Percentiles rank a stretch among this genome's conserved stretches.
These are phyloP conservation scores for Troides aeacus DNA, from an alignment of 2,888 invertebrate genomes.

Conservation along the genomic window DNA sequence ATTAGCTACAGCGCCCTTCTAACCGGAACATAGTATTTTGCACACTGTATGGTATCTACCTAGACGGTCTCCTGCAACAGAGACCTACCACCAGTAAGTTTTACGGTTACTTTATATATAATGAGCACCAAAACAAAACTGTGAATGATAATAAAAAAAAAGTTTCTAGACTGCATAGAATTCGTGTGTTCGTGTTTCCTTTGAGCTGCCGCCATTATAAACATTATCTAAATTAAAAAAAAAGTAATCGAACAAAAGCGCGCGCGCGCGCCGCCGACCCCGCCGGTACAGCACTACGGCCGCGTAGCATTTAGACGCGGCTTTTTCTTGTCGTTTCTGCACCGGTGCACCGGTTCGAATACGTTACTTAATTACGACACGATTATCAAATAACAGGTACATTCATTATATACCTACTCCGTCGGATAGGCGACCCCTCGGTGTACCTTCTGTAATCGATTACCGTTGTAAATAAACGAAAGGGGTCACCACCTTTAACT, in stretches of 20 bases:
- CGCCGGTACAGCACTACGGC: slow-evolving; percentile 5
- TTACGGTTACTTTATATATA: no score
- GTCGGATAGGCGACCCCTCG: slow-evolving; percentile 6
- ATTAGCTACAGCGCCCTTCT: no score
- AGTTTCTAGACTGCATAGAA: background rate
- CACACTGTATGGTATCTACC: no score
- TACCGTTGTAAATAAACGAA: no score
- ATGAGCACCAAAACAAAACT: no score
- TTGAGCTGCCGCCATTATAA: slow-evolving; percentile 15
- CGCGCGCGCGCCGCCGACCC: slow-evolving; percentile 15
- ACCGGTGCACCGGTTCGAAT: slow-evolving; percentile 23
- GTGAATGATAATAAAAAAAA: no score
- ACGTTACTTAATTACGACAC: slow-evolving; percentile 19
- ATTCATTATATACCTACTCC: background rate
- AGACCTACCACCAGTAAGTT: no score
- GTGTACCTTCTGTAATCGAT: background rate
- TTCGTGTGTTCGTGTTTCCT: slow-evolving; percentile 4
- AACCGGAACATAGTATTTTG: no score
- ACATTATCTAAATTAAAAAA: slow-evolving; percentile 13
- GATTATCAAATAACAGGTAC: slow-evolving; percentile 13
- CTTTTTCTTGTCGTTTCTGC: slow-evolving; percentile 19
- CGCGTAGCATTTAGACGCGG: slow-evolving; percentile 15
- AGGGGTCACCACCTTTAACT: no score
- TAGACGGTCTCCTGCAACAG: no score
- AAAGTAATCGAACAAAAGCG: slow-evolving; percentile 17